Evolutionary conservation across 2,888 invertebrate genomes (phyloP).

Genomic region (Drosophila maculinotata): DNA sequence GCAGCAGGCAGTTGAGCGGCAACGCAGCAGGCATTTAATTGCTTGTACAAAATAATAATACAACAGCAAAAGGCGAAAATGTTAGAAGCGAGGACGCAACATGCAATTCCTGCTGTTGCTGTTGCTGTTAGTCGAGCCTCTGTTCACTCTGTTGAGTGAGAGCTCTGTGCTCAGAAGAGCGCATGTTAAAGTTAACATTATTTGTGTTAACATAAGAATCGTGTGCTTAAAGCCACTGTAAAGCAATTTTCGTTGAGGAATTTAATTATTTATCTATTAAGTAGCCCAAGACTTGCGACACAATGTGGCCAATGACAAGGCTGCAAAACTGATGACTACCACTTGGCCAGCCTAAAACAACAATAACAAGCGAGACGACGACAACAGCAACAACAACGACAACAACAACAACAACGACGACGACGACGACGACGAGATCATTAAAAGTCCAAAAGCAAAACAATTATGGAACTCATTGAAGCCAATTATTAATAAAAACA

Average conservation of each 20-base stretch:
- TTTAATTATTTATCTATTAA: too few relatives aligned
- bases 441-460: conserved; percentile 81
- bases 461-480: conserved; percentile 84
- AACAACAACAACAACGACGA: conserved; percentile 15
- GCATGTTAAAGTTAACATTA: conserved; percentile 22
- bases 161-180: too few relatives aligned
- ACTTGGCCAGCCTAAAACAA: conserved; percentile 34
- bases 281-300: conserved; percentile 21
- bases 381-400: conserved; percentile 13
- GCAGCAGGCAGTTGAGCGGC: conserved; percentile 63
- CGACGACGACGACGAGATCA: conserved; percentile 68
- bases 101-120: conserved; percentile 24
- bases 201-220: conserved; percentile 17
- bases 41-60: conserved; percentile 72
- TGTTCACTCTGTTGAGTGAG: too few relatives aligned
- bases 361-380: conserved; percentile 26
- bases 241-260: background rate
- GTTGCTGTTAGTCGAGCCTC: background rate
- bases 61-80: conserved; percentile 39
- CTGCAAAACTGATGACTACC: conserved; percentile 59
- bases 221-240: too few relatives aligned
- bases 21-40: conserved; percentile 71
- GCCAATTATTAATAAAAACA: conserved; percentile 82
- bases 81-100: conserved; percentile 24
- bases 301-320: conserved; percentile 57